These are phyloP conservation scores for Mythimna albipuncta DNA, from an alignment of 2,888 invertebrate genomes.

Conservation along the genomic window DNA sequence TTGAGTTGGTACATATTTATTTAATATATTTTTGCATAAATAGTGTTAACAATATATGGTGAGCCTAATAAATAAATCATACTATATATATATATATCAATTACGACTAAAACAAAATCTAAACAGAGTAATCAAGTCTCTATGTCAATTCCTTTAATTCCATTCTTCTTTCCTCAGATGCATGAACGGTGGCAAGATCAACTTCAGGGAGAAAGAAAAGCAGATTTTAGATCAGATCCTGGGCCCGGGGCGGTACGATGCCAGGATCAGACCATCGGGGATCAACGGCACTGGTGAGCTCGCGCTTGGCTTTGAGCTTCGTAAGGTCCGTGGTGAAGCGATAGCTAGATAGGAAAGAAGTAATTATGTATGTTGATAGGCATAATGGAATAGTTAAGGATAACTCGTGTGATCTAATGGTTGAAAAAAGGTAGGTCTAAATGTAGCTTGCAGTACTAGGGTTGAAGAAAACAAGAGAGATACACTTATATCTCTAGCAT, in stretches of 20 bases:
- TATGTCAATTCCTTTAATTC: neutral
- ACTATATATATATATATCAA: too few species aligned
- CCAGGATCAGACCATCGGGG: slow-evolving; percentile 97
- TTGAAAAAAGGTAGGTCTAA: neutral
- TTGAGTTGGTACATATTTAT: too few species aligned
- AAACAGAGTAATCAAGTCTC: neutral
- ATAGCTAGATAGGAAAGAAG: slow-evolving; percentile 24
- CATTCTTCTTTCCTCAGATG: slow-evolving; percentile 90
- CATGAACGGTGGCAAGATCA: slow-evolving; percentile 94
- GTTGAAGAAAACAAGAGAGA: neutral
- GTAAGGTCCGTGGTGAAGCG: slow-evolving; percentile 53
- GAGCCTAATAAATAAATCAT: too few species aligned
- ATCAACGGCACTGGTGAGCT: slow-evolving; percentile 98
- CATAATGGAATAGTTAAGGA: too few species aligned
- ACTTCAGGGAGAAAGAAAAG: slow-evolving; percentile 98
- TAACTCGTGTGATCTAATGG: neutral
- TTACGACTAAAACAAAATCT: too few species aligned
- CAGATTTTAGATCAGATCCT: slow-evolving; percentile 98
- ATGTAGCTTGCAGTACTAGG: neutral
- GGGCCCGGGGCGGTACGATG: slow-evolving; percentile 97
- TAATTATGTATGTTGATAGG: neutral
- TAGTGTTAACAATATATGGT: too few species aligned
- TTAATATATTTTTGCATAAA: too few species aligned
- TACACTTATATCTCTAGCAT: too few species aligned
- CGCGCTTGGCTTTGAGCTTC: slow-evolving; percentile 35